These are phyloP conservation scores for Gallinago stenura DNA, from an alignment of 2,797 vertebrate species.

Conservation along the genomic window DNA sequence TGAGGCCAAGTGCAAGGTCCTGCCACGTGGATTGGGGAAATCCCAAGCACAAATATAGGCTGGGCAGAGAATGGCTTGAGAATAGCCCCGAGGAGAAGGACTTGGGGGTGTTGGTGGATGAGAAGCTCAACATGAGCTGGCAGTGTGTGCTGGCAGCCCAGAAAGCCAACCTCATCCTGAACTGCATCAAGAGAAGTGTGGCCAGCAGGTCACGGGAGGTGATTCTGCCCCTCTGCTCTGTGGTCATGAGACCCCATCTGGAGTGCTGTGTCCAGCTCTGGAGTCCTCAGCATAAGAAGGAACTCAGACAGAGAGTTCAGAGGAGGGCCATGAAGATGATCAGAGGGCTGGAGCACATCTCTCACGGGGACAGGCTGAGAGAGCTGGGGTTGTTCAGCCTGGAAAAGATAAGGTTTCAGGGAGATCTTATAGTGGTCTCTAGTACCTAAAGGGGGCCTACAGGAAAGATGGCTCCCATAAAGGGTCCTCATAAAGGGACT, in stretches of 20 bases:
- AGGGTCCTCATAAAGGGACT: not conserved
- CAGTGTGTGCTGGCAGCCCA: not conserved
- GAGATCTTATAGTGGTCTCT: not conserved
- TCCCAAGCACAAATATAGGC: not conserved
- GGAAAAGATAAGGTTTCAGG: not conserved
- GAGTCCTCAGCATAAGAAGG: not conserved
- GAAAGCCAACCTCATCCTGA: not conserved
- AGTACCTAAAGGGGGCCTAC: not conserved
- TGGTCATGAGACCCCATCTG: not conserved
- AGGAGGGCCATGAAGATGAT: not conserved
- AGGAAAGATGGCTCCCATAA: not conserved
- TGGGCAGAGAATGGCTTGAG: not conserved
- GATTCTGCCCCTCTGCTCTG: not conserved
- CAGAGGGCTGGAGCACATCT: not conserved
- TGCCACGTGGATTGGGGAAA: not conserved
- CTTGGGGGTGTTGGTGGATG: not conserved
- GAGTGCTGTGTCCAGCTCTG: not conserved
- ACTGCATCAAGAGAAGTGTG: not conserved
- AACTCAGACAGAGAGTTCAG: not conserved
- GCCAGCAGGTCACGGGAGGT: not conserved
- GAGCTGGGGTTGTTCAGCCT: not conserved
- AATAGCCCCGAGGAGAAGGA: not conserved
- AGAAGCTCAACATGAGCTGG: not conserved
- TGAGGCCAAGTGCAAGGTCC: not conserved
- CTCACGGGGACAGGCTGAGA: not conserved